Evolutionary conservation across 2,113 vertebrate genomes (phyloP).

Genomic region (Pagrus major): DNA sequence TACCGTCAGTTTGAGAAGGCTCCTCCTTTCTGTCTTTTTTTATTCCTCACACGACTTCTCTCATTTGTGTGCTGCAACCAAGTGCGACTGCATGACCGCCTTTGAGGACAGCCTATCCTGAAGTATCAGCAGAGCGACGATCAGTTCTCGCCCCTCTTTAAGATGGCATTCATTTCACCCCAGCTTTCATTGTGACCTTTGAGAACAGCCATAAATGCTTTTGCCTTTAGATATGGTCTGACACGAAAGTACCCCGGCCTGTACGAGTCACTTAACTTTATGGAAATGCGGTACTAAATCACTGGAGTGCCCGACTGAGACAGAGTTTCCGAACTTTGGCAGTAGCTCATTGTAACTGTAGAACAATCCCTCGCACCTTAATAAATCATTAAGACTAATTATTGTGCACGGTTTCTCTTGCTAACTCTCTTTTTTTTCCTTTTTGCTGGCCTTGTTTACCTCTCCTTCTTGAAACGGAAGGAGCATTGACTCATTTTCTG

Average conservation of each 20-base stretch:
- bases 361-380: background rate
- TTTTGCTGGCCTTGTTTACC: constrained; percentile 19
- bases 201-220: background rate
- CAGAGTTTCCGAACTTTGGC: background rate
- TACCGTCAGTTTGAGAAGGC: too few relatives aligned
- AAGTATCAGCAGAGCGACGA: background rate
- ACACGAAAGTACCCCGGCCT: background rate
- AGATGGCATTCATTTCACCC: background rate
- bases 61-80: too few relatives aligned
- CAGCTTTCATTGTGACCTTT: background rate
- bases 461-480: constrained; percentile 60
- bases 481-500: constrained; percentile 68
- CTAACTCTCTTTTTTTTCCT: background rate
- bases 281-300: background rate
- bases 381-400: constrained; percentile 9
- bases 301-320: background rate
- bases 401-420: background rate
- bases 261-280: background rate
- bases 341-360: background rate
- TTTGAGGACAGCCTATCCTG: background rate
- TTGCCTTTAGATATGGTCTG: background rate
- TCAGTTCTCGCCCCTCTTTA: background rate
- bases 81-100: background rate
- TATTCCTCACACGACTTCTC: too few relatives aligned
- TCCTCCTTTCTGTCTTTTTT: too few relatives aligned